These are phyloP conservation scores for Manis crassicaudata DNA, from an alignment of 2,797 vertebrate species.

Conservation along the genomic window DNA sequence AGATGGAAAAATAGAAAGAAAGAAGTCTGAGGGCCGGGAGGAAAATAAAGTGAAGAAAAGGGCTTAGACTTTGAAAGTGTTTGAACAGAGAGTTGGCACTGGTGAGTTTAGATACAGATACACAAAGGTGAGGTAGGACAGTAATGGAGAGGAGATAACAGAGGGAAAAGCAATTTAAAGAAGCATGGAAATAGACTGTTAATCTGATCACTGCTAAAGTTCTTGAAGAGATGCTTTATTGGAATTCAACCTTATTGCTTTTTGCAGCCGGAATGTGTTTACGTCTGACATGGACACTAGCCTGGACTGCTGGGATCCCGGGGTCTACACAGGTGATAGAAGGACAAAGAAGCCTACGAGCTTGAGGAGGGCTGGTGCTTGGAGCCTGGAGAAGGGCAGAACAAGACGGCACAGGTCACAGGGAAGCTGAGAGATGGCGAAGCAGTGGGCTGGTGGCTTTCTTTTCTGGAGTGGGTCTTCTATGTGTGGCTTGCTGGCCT, in stretches of 20 bases:
- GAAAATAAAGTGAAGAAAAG: not conserved
- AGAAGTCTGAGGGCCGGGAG: rapidly evolving
- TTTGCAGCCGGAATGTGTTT: not conserved
- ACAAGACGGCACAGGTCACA: rapidly evolving
- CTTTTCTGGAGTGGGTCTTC: too few relatives aligned
- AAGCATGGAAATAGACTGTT: not conserved
- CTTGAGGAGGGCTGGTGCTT: not conserved
- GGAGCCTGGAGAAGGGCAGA: not conserved
- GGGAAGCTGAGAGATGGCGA: not conserved
- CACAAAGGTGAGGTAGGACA: not conserved
- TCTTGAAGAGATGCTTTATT: not conserved
- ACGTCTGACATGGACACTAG: not conserved
- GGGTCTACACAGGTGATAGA: not conserved
- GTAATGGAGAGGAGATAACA: not conserved
- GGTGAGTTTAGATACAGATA: not conserved
- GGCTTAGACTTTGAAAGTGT: not conserved
- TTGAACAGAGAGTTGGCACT: not conserved
- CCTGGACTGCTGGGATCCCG: too few relatives aligned
- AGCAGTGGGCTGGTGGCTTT: too few relatives aligned
- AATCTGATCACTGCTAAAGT: not conserved
- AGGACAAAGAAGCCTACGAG: not conserved
- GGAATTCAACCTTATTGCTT: not conserved
- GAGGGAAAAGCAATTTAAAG: not conserved
- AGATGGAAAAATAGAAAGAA: not conserved
- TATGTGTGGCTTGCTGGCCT: not conserved